phyloP scores from a whole-genome alignment of 1,140 invertebrate species.

The Pectinophora gossypiella region DNA sequence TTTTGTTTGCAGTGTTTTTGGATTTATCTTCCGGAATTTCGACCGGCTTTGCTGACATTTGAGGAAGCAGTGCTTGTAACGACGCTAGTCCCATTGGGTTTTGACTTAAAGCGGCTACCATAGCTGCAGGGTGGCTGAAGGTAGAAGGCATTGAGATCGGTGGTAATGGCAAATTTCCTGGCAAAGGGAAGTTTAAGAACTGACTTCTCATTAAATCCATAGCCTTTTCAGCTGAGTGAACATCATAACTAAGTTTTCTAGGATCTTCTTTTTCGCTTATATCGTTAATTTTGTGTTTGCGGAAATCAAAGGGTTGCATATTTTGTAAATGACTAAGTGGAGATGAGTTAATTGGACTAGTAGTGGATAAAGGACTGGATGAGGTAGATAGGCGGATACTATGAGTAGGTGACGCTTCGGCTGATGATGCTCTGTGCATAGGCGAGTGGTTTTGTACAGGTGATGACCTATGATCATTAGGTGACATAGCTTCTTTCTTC shows the following conservation, averaged over 20 bases:
- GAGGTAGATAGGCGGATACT: constrained; percentile 57
- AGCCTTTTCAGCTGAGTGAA: constrained; percentile 62
- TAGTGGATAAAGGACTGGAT: constrained; percentile 67
- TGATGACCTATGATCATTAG: constrained; percentile 29
- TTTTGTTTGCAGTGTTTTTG: constrained; percentile 28
- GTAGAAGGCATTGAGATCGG: constrained; percentile 69
- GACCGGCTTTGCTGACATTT: constrained; percentile 52
- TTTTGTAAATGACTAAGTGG: constrained; percentile 93
- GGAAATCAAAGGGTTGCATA: constrained; percentile 96
- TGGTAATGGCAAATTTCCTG: constrained; percentile 80
- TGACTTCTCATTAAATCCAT: constrained; percentile 78
- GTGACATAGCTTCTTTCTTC: constrained; percentile 47
- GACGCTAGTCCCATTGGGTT: constrained; percentile 66
- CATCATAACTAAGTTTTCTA: constrained; percentile 66
- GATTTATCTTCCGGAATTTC: constrained; percentile 39
- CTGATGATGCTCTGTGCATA: constrained; percentile 38
- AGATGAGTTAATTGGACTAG: constrained; percentile 78
- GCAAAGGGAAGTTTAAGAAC: constrained; percentile 75
- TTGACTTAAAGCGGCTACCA: constrained; percentile 73
- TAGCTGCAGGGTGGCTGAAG: constrained; percentile 75
- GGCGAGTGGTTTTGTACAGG: constrained; percentile 39
- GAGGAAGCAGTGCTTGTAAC: constrained; percentile 59
- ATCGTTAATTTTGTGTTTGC: constrained; percentile 76
- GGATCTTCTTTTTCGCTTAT: constrained; percentile 48
- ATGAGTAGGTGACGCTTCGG: constrained; percentile 49